Evolutionary conservation across 2,113 vertebrate genomes (phyloP), one percentile per base, ranked within the genome.

Genomic region (Syngnathus typhle): DNA sequence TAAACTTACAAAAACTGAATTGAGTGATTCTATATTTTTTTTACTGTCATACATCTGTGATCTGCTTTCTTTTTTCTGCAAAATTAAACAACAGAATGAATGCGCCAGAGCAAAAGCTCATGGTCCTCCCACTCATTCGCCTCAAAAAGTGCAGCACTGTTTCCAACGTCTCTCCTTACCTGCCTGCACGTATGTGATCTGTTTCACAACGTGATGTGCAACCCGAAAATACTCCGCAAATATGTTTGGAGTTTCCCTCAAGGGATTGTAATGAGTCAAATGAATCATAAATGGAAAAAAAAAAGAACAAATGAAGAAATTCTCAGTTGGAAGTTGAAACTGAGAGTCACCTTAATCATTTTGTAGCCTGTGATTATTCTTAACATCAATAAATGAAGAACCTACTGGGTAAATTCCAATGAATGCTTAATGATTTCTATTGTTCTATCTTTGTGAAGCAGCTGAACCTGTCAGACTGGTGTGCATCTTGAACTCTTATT

Each of bases 401-500:
- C 1, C 58, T n/a, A 16, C 3, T 5, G 32, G 9, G 13, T 6
- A 15, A 32, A 60, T 18, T 38, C 7, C 4, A 39, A 21, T 12
- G 15, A 58, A 1, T 36, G 32, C 38, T 7, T 12, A 13, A 61
- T 61, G 10, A 12, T 13, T 61, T 6, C 15, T 21, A n/a, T 41
- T 43, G 7, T n/a, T 13, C 23, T 38, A 39, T 41, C 38, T 41
- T 5, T 43, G 38, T 43, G 19, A 41, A 41, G 60, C 60, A 41
- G 43, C 60, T 6, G 19, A 61, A 61, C 60, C 39, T 43, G 60
- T 43, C 38, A 61, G 60, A 61, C 60, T 61, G 60, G 60, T 61
- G 60, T 61, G 38, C 16, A 8, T 5, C 39, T 10, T 11, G 1
- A 5, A 60, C 36, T n/a, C 36, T 19, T 21, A 5, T 60, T 41